Conservation (phyloP, 2,113 vertebrate species). For the Castor canadensis region DNA sequence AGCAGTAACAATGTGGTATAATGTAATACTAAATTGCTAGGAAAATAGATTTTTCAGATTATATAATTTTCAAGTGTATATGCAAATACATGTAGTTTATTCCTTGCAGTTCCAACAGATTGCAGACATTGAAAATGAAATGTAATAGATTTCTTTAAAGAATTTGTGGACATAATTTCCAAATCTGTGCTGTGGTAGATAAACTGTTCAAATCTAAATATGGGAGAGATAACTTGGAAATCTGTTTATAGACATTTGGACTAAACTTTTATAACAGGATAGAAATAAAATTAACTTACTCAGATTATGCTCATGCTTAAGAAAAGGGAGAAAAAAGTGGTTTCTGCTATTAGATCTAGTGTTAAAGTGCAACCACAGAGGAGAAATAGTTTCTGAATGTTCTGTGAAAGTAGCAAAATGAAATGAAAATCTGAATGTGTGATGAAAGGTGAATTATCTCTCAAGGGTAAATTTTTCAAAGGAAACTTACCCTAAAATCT, state of each 20-base stretch:
- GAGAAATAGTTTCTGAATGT: constrained; percentile 44
- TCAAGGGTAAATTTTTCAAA: constrained; percentile 61
- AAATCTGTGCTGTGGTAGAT: constrained; percentile 65
- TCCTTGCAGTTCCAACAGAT: constrained; percentile 57
- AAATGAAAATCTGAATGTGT: constrained; percentile 54
- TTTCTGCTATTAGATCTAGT: constrained; percentile 57
- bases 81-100: constrained; percentile 46
- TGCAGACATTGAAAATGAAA: constrained; percentile 61
- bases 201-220: constrained; percentile 68
- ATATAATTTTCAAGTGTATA: constrained; percentile 34
- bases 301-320: constrained; percentile 20
- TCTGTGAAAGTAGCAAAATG: constrained; percentile 18
- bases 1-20: neutral
- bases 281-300: constrained; percentile 37
- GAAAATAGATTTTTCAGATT: constrained; percentile 64
- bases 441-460: constrained; percentile 40
- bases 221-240: constrained; percentile 48
- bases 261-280: constrained; percentile 47
- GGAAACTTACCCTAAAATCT: constrained; percentile 39
- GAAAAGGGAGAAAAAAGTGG: constrained; percentile 10
- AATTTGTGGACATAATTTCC: constrained; percentile 55
- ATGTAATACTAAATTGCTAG: constrained; percentile 59
- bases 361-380: constrained; percentile 8
- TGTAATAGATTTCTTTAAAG: constrained; percentile 49
- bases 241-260: constrained; percentile 58